Base-by-base conservation (phyloP, 2,888 invertebrate genomes). In the Acanthococcus lagerstroemiae region DNA sequence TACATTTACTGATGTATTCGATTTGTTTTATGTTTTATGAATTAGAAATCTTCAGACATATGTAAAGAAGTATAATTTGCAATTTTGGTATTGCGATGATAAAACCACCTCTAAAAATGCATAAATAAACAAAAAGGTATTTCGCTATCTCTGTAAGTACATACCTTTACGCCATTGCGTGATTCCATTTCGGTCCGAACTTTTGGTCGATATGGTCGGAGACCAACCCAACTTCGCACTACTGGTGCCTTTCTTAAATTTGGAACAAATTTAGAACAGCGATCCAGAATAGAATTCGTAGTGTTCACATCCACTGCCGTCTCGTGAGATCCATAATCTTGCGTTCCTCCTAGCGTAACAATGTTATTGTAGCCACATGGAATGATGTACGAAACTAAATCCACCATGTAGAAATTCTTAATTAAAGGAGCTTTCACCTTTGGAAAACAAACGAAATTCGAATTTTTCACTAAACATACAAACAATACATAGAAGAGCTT, bases 371-470 rank as follows among this genome's bases (percentile, higher is more conserved):
- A 82, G 69, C 84, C 80, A 25, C 56, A 56, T 4, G 94, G 93
- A 66, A 94, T 82, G 1, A 95, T 81, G 74, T 95, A 95, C 0
- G 15, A 15, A 5, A 91, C 90, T 67, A 84, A 82, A 73, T 94
- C 93, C 0, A 84, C 88, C 73, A 90, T 94, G 74, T 88, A 88
- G 65, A 90, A 92, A 7, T 84, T 86, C 77, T 91, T 92, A 54
- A 95, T 78, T 92, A 93, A 95, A 0, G 93, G 92, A 1, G 93
- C 94, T 66, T 82, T 81, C 0, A 86, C 83, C 84, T 85, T 44
- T 2, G 22, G 17, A 45, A 19, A 19, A 27, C 15, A 50, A 9
- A 50, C 45, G 6, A 6, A 4, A 22, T 25, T 17, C 25, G 30
- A 27, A 25, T 4, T 55, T n/a, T 17, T 25, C 12, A 22, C 17